phyloP scores from a whole-genome alignment of 2,113 vertebrate genomes.

The Casuarius casuarius region DNA sequence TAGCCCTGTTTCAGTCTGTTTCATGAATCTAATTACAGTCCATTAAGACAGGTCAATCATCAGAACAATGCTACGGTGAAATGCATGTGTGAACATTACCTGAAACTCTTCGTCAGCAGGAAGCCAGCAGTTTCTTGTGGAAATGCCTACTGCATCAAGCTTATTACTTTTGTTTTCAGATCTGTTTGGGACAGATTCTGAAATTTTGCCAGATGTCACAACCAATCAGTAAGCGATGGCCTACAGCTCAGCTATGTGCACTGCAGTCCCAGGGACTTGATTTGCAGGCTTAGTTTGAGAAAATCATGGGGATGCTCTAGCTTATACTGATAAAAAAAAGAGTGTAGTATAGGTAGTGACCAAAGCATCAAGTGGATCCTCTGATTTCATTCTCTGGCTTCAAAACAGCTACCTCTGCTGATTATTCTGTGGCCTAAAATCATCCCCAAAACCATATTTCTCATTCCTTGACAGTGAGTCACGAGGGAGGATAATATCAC shows the following conservation, averaged over 20 bases:
- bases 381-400: not conserved
- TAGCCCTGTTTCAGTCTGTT: not conserved
- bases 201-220: not conserved
- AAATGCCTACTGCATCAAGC: not conserved
- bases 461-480: not conserved
- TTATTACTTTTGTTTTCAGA: not conserved
- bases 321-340: not conserved
- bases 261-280: not conserved
- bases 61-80: not conserved
- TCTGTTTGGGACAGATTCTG: not conserved
- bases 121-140: not conserved
- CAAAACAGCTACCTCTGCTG: not conserved
- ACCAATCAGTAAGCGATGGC: not conserved
- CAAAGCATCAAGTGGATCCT: not conserved
- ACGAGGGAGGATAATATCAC: not conserved
- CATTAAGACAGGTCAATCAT: not conserved
- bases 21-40: not conserved
- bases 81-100: not conserved
- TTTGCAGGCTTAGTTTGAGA: not conserved
- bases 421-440: not conserved
- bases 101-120: not conserved
- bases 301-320: not conserved
- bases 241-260: not conserved
- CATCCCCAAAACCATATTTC: not conserved
- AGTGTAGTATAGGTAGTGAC: not conserved